Percentiles rank a stretch among this genome's conserved stretches.
These are phyloP conservation scores for Macrobrachium rosenbergii DNA, from an alignment of 1,140 invertebrate species.

Conservation along the genomic window DNA sequence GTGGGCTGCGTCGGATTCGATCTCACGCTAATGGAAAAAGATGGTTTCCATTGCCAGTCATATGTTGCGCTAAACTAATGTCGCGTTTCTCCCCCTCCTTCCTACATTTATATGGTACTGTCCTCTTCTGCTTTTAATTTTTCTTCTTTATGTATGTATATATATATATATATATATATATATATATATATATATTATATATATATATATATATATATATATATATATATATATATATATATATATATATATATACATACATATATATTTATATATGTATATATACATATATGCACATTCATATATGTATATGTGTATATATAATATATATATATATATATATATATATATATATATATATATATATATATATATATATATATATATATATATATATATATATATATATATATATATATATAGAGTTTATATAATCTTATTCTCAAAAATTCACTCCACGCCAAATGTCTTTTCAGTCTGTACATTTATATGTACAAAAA, in stretches of 20 bases:
- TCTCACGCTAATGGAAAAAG: too few relatives aligned
- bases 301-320: slow-evolving; percentile 27
- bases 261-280: slow-evolving; percentile 36
- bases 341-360: not conserved
- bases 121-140: not conserved
- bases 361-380: not conserved
- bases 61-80: too few relatives aligned
- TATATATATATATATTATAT: slow-evolving; percentile 36
- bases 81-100: too few relatives aligned
- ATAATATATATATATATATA: not conserved
- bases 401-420: slow-evolving; percentile 20
- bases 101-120: not conserved
- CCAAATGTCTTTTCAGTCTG: too few relatives aligned
- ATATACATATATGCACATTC: slow-evolving; percentile 36
- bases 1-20: too few relatives aligned
- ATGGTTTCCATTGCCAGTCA: too few relatives aligned
- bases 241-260: slow-evolving; percentile 33
- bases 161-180: not conserved
- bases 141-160: not conserved
- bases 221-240: slow-evolving; percentile 40
- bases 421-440: too few relatives aligned
- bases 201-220: slow-evolving; percentile 38
- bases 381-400: slow-evolving; percentile 21
- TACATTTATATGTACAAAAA: too few relatives aligned
- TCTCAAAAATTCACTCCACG: too few relatives aligned